These are phyloP conservation scores for Urocyon cinereoargenteus DNA, from an alignment of 2,797 vertebrate species.

Conservation along the genomic window DNA sequence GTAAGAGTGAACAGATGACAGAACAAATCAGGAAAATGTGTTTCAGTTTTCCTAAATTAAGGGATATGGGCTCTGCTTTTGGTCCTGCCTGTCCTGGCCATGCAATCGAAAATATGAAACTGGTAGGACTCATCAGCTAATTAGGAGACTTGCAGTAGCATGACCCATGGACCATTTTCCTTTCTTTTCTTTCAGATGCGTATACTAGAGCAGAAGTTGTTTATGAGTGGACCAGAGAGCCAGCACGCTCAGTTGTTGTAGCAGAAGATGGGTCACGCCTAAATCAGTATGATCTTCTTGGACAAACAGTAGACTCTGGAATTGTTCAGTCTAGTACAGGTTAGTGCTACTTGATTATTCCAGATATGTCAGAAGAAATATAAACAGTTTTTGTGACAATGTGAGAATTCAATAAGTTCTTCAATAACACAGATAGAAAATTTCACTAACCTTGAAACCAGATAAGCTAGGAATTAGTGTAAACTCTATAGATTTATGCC, in stretches of 20 bases:
- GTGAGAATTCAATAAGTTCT: not conserved
- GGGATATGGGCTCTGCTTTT: not conserved
- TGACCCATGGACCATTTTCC: not conserved
- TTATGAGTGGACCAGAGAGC: slow-evolving; percentile 97
- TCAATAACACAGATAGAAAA: not conserved
- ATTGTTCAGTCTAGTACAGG: slow-evolving; percentile 99
- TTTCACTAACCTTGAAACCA: not conserved
- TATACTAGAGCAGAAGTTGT: slow-evolving; percentile 98
- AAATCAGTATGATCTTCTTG: slow-evolving; percentile 98
- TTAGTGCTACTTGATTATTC: slow-evolving; percentile 81
- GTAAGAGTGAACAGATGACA: not conserved
- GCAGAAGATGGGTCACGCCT: slow-evolving; percentile 98
- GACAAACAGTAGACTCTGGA: slow-evolving; percentile 96
- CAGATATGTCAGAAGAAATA: not conserved
- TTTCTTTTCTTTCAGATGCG: slow-evolving; percentile 91
- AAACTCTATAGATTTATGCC: not conserved
- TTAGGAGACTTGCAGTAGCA: not conserved
- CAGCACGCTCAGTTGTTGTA: slow-evolving; percentile 96
- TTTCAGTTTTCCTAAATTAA: not conserved
- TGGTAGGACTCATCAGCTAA: not conserved
- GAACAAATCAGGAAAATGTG: not conserved
- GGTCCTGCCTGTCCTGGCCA: not conserved
- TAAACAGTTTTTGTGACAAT: not conserved
- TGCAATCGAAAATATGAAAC: not conserved
- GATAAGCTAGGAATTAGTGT: not conserved